phyloP scores from a whole-genome alignment of 2,113 vertebrate species.

The Neogale vison region DNA sequence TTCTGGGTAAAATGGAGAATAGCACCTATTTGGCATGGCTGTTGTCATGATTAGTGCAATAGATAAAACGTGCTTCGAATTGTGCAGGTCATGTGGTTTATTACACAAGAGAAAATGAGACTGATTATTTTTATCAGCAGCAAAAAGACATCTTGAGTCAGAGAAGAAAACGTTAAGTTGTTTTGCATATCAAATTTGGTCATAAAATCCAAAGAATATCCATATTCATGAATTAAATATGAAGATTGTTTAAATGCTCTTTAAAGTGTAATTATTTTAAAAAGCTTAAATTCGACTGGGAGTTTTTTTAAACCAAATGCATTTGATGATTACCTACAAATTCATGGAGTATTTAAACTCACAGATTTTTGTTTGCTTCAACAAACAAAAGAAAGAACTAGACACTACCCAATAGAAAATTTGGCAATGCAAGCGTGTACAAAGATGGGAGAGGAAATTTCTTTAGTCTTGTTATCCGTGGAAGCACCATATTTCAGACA shows the following conservation, averaged over 20 bases:
- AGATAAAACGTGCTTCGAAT: not conserved
- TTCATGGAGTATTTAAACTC: not conserved
- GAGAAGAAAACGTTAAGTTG: constrained; percentile 4
- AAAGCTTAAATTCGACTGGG: constrained; percentile 19
- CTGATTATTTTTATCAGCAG: constrained; percentile 50
- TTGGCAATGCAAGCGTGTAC: not conserved
- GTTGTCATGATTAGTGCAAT: not conserved
- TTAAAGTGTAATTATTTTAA: constrained; percentile 65
- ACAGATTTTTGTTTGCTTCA: not conserved
- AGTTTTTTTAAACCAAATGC: not conserved
- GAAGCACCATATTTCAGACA: not conserved
- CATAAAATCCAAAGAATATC: constrained; percentile 57
- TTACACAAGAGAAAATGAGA: constrained; percentile 25
- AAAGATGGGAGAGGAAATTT: not conserved
- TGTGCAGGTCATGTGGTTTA: not conserved
- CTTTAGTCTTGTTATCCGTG: not conserved
- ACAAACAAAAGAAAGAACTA: not conserved
- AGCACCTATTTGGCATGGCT: not conserved
- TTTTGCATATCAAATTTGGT: constrained; percentile 43
- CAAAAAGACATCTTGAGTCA: constrained; percentile 32
- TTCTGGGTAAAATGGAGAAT: not conserved
- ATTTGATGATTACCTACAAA: constrained; percentile 40
- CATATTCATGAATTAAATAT: constrained; percentile 63
- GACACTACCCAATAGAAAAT: not conserved
- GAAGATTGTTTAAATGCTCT: constrained; percentile 44